Base-by-base conservation (phyloP, 2,888 invertebrate species). In the Orthonevra nobilis region DNA sequence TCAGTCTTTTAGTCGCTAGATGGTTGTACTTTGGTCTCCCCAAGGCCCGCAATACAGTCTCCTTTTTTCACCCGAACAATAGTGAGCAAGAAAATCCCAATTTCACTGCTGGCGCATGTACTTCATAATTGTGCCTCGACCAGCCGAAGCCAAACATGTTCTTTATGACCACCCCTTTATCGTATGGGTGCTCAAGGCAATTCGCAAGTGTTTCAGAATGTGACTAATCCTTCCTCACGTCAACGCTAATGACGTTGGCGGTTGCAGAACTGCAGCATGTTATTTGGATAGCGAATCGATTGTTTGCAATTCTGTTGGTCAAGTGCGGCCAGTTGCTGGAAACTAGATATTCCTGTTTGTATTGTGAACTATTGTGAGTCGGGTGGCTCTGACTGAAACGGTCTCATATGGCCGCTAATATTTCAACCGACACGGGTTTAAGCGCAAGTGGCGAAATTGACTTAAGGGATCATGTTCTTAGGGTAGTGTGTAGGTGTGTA, bases 101-200 rank as follows among this genome's bases (percentile, higher is more conserved):
- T 56, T 68, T 50, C 50, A 6, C 26, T 58, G 15, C 23, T 42
- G 17, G 56, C 50, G 28, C 60, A 5, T 32, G 23, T 61, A 52
- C 70, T 63, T 70, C 44, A 70, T 52, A 50, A 56, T 17, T 40
- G 15, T 20, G 20, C 7, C 30, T 30, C 15, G 12, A 23, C 56
- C 50, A 52, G 42, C 66, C 60, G 77, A 79, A 79, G 77, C 77
- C 77, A 79, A 54, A 79, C 77, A 79, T 66, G 72, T 58, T 14
- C 34, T 40, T 26, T 28, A 1, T 10, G 38, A 6, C 38, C 28
- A 26, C 36, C 44, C 17, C 19, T 15, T 26, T 42, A 28, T 46
- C 48, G 44, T 23, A 12, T 56, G 42, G 23, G 28, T n/a, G 14
- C 63, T 44, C 42, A 74, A 68, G 73, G 73, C 60, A 42, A 4